phyloP scores from a whole-genome alignment of 2,888 invertebrate genomes.

The Mesorhabditis sp. region DNA sequence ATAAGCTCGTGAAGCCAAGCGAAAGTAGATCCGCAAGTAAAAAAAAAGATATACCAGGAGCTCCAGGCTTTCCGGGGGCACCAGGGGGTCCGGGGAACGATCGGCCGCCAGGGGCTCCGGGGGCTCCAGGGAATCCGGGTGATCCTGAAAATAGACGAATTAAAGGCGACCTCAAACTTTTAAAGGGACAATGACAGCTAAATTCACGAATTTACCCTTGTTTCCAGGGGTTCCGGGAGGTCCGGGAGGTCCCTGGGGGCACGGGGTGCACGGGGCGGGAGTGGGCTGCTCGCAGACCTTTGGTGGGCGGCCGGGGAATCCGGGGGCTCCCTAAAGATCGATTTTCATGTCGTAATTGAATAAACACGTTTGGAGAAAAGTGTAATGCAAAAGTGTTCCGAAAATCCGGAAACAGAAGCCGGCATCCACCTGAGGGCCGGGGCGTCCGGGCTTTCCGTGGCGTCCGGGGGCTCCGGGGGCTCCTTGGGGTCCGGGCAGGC shows the following conservation, averaged over 20 bases:
- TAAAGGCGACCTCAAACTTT: neutral
- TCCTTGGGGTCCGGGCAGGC: neutral
- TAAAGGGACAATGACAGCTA: neutral
- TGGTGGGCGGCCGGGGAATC: conserved; percentile 1
- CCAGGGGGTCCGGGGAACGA: neutral
- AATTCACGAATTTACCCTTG: neutral
- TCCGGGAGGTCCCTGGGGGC: neutral
- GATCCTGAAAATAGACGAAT: neutral
- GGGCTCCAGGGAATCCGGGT: neutral
- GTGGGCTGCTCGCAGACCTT: conserved; percentile 1
- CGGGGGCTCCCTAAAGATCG: neutral
- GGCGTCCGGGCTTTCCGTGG: conserved; percentile 3
- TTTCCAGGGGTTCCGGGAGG: neutral
- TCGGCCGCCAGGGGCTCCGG: neutral
- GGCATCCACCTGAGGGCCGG: neutral
- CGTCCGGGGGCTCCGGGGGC: conserved; percentile 1
- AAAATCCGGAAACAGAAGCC: too few species aligned
- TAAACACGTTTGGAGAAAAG: too few species aligned
- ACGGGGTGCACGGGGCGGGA: neutral
- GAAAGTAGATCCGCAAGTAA: too few species aligned
- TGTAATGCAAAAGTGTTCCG: too few species aligned
- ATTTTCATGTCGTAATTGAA: too few species aligned
- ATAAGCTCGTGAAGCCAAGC: too few species aligned
- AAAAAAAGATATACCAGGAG: too few species aligned
- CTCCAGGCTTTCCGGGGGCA: neutral